A percentile compares a stretch with the other conserved stretches of the same genome.
Evolutionary conservation across 2,888 invertebrate genomes (phyloP).

Genomic region (Drosophila barbarae): DNA sequence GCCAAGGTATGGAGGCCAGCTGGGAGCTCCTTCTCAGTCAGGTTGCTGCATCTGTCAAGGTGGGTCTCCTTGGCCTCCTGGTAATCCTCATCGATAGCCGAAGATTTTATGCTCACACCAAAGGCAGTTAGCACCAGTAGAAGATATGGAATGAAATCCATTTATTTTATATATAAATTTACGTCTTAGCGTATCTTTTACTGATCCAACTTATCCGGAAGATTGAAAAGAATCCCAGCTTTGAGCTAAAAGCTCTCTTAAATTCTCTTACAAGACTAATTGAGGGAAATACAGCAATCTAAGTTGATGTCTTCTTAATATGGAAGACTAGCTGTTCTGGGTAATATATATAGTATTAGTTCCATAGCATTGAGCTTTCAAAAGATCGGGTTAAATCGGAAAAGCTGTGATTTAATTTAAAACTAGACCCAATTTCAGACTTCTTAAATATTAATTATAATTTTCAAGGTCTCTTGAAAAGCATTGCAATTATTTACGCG

Average conservation of each 20-base stretch:
- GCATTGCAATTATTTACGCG: background rate
- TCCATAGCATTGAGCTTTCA: background rate
- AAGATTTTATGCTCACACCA: background rate
- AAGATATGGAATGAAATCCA: background rate
- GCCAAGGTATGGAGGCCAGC: background rate
- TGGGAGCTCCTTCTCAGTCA: background rate
- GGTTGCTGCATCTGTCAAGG: background rate
- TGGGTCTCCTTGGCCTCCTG: background rate
- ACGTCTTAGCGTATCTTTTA: background rate
- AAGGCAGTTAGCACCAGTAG: background rate
- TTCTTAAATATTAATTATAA: too few relatives aligned
- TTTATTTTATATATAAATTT: background rate
- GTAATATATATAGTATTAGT: background rate
- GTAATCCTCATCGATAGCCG: background rate
- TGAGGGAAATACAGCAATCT: slow-evolving; percentile 1
- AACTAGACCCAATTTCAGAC: too few relatives aligned
- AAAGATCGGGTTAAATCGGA: background rate
- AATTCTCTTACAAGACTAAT: background rate
- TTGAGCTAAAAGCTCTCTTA: slow-evolving; percentile 1
- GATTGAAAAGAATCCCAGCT: background rate
- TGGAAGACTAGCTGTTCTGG: background rate
- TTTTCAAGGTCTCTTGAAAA: background rate
- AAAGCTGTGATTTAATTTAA: background rate
- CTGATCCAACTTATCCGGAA: background rate
- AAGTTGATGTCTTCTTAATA: background rate